phyloP scores from a whole-genome alignment of 2,797 vertebrate genomes.

The Sphaeramia orbicularis region DNA sequence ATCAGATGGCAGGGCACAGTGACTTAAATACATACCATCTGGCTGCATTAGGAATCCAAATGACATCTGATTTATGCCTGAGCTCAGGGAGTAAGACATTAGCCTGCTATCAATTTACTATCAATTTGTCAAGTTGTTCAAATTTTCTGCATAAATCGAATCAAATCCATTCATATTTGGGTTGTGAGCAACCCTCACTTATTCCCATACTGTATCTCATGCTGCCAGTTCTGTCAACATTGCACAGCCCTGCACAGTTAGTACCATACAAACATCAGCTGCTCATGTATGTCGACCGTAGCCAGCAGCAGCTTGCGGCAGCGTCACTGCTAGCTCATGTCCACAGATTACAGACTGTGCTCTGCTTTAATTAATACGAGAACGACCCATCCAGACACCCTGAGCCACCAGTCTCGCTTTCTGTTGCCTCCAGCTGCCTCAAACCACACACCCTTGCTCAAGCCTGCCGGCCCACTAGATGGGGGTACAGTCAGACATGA shows the following conservation, averaged over 20 bases:
- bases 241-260: constrained; percentile 37
- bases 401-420: constrained; percentile 44
- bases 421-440: constrained; percentile 46
- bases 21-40: constrained; percentile 76
- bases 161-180: constrained; percentile 60
- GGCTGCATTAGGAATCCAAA: constrained; percentile 68
- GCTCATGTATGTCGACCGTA: constrained; percentile 41
- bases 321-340: constrained; percentile 61
- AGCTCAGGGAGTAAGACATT: constrained; percentile 60
- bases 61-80: constrained; percentile 66
- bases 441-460: constrained; percentile 23
- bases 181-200: constrained; percentile 38
- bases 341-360: constrained; percentile 64
- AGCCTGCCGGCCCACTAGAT: constrained; percentile 43
- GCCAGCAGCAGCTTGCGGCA: constrained; percentile 71
- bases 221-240: constrained; percentile 54
- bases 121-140: constrained; percentile 69
- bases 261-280: constrained; percentile 67
- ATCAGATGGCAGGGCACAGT: constrained; percentile 61
- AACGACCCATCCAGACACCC: constrained; percentile 45
- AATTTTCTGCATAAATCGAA: constrained; percentile 62
- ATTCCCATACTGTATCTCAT: constrained; percentile 27
- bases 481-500: constrained; percentile 51
- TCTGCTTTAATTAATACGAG: constrained; percentile 74
- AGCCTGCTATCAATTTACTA: constrained; percentile 65